Percentiles rank a stretch among this genome's conserved stretches.
Evolutionary conservation across 1,140 invertebrate species (phyloP).

Genomic region (Schlechtendalia chinensis): DNA sequence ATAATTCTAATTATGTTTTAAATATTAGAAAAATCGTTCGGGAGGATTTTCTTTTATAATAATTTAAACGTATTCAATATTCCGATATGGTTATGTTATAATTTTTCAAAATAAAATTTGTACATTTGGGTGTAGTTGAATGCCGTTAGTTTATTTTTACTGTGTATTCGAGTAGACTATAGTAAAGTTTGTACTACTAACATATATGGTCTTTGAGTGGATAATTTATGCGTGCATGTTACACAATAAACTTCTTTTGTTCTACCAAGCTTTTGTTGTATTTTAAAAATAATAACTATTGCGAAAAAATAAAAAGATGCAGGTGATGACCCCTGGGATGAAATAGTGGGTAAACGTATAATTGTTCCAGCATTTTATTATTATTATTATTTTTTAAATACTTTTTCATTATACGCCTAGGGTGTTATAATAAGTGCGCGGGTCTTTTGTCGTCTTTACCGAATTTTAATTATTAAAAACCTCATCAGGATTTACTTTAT

Average conservation of each 20-base stretch:
- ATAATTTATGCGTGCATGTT: slow-evolving; percentile 23
- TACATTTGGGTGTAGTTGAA: no score
- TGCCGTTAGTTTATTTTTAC: no score
- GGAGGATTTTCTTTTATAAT: no score
- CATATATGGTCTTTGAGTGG: neutral
- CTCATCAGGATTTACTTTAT: slow-evolving; percentile 12
- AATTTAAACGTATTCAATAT: no score
- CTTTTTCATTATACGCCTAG: slow-evolving; percentile 21
- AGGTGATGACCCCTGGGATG: slow-evolving; percentile 20
- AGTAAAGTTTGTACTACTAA: neutral
- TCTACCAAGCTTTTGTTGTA: slow-evolving; percentile 26
- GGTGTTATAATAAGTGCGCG: slow-evolving; percentile 26
- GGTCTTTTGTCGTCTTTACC: slow-evolving; percentile 20
- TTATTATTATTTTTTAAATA: slow-evolving; percentile 1
- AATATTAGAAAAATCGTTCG: no score
- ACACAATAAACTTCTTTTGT: slow-evolving; percentile 24
- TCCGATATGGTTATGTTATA: no score
- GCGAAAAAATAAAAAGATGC: slow-evolving; percentile 14
- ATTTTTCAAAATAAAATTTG: no score
- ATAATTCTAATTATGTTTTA: no score
- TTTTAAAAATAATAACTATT: slow-evolving; percentile 39
- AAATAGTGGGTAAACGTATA: slow-evolving; percentile 23
- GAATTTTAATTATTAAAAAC: slow-evolving; percentile 41
- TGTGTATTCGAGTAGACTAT: no score
- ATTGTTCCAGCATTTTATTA: slow-evolving; percentile 23